Evolutionary conservation across 2,888 invertebrate genomes (phyloP).

Genomic region (Cheilosia impressa): DNA sequence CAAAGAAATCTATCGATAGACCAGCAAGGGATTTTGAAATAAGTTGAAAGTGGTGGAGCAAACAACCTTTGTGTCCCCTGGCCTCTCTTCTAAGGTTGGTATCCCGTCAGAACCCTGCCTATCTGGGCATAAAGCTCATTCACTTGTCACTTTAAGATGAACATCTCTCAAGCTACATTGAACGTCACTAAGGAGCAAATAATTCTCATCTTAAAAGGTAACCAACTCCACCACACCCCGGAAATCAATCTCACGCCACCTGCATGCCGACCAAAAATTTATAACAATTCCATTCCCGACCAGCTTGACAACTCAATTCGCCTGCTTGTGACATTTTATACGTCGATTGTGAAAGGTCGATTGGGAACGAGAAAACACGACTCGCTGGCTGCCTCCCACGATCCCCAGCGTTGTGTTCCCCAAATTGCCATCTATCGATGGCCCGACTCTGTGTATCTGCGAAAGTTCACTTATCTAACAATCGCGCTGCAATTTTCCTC

Average conservation of each 20-base stretch:
- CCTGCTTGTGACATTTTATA: conserved; percentile 37
- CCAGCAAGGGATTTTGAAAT: no score
- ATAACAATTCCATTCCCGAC: background rate
- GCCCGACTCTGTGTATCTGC: conserved; percentile 1
- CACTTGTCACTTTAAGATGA: no score
- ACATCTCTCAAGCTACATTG: no score
- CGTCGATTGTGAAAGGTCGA: conserved; percentile 59
- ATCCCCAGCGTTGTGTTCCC: conserved; percentile 29
- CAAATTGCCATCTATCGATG: conserved; percentile 22
- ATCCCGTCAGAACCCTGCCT: no score
- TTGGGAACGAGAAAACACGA: conserved; percentile 28
- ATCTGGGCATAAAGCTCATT: no score
- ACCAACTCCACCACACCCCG: background rate
- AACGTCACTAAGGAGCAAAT: no score
- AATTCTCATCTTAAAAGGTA: no score
- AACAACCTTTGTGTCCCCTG: no score
- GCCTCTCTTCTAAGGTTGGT: no score
- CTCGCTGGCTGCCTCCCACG: conserved; percentile 45
- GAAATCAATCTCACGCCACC: conserved; percentile 6
- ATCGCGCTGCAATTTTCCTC: conserved; percentile 45
- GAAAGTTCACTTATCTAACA: conserved; percentile 43
- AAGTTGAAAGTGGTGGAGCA: no score
- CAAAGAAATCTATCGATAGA: no score
- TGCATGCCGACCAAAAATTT: background rate
- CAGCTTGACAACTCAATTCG: conserved; percentile 54